Conservation (phyloP, 2,888 invertebrate genomes). For the Limnephilus marmoratus region DNA sequence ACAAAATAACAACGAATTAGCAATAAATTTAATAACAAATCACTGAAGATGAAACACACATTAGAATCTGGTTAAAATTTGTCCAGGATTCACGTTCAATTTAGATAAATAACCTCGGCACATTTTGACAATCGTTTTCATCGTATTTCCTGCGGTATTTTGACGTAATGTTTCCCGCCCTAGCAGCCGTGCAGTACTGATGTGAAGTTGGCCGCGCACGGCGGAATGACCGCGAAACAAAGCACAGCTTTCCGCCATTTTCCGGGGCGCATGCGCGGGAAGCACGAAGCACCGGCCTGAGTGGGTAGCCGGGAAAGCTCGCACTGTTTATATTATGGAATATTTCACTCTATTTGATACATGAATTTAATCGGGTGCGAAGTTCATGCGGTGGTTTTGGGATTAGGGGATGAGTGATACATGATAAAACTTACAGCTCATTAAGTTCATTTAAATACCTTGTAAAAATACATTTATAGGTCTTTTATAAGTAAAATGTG, state of each 20-base stretch:
- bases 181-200: slow-evolving; percentile 32
- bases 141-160: neutral
- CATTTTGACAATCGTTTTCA: slow-evolving; percentile 34
- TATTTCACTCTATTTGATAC: neutral
- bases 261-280: slow-evolving; percentile 14
- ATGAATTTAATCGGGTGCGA: neutral
- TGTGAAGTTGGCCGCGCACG: slow-evolving; percentile 41
- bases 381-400: neutral
- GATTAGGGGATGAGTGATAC: neutral
- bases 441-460: neutral
- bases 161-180: slow-evolving; percentile 34
- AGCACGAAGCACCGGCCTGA: neutral
- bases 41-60: neutral
- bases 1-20: neutral
- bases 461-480: neutral
- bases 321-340: slow-evolving; percentile 3
- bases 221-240: slow-evolving; percentile 54
- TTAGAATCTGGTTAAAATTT: neutral
- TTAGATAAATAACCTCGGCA: neutral
- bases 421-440: neutral
- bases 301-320: neutral
- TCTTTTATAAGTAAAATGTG: too few species aligned
- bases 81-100: neutral
- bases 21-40: neutral
- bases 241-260: slow-evolving; percentile 14